Conservation (phyloP, 2,113 vertebrate genomes). For the Camelus dromedarius region DNA sequence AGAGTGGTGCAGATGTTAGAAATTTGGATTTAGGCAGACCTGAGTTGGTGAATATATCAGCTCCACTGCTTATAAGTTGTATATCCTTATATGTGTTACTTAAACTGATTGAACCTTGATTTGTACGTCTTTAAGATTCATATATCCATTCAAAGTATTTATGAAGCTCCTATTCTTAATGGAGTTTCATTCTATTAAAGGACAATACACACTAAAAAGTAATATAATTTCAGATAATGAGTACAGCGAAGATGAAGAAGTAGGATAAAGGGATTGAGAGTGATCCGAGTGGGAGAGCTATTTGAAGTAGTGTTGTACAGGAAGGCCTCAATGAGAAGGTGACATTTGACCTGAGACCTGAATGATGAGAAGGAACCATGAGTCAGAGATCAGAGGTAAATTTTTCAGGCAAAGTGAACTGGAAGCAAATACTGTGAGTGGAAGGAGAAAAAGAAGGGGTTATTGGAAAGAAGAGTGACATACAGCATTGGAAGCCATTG, state of each 20-base stretch:
- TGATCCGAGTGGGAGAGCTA: background rate
- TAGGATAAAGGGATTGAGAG: background rate
- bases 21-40: constrained; percentile 36
- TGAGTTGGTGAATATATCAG: background rate
- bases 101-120: constrained; percentile 23
- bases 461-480: background rate
- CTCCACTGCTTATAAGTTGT: background rate
- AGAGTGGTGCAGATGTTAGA: constrained; percentile 14
- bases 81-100: background rate
- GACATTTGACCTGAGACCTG: background rate
- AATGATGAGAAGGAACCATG: background rate
- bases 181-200: constrained; percentile 18
- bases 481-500: background rate
- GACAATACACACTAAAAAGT: background rate
- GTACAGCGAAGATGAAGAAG: constrained; percentile 2
- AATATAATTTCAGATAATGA: background rate
- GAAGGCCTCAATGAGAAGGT: background rate
- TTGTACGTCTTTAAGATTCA: constrained; percentile 37
- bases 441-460: background rate
- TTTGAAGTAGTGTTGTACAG: background rate
- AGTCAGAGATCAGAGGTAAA: background rate
- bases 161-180: background rate
- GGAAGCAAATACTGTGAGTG: background rate
- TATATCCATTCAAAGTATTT: background rate
- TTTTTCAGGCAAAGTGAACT: background rate